phyloP scores from a whole-genome alignment of 2,797 vertebrate genomes.

The Ptychadena robeensis region DNA sequence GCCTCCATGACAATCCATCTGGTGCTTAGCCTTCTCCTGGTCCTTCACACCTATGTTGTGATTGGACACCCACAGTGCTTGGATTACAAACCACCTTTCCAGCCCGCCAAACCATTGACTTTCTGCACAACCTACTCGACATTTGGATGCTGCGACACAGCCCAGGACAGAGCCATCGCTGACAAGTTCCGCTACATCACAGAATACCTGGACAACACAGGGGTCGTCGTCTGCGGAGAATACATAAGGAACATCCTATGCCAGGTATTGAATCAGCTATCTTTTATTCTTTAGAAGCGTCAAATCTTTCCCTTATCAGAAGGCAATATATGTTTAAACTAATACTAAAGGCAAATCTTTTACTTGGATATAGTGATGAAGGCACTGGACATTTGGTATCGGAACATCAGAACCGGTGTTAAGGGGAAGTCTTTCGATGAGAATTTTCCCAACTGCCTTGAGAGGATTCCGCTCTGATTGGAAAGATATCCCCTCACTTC shows the following conservation, averaged over 20 bases:
- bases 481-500: no score
- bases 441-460: no score
- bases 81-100: slow-evolving; percentile 79
- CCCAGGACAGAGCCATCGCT: slow-evolving; percentile 73
- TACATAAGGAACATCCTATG: slow-evolving; percentile 79
- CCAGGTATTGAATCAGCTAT: slow-evolving; percentile 27
- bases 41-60: slow-evolving; percentile 65
- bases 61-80: slow-evolving; percentile 82
- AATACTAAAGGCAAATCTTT: no score
- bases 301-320: neutral
- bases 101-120: slow-evolving; percentile 35
- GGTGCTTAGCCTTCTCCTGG: slow-evolving; percentile 63
- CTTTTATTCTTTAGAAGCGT: neutral
- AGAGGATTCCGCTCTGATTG: no score
- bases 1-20: slow-evolving; percentile 36
- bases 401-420: no score
- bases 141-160: slow-evolving; percentile 81
- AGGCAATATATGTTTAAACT: neutral
- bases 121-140: slow-evolving; percentile 79
- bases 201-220: slow-evolving; percentile 78
- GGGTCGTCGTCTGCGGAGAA: slow-evolving; percentile 73
- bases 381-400: no score
- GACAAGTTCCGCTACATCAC: slow-evolving; percentile 74
- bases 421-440: no score
- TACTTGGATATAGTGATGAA: no score